Base-by-base conservation (phyloP, 2,888 invertebrate genomes). In the Falcaria lacertinaria region DNA sequence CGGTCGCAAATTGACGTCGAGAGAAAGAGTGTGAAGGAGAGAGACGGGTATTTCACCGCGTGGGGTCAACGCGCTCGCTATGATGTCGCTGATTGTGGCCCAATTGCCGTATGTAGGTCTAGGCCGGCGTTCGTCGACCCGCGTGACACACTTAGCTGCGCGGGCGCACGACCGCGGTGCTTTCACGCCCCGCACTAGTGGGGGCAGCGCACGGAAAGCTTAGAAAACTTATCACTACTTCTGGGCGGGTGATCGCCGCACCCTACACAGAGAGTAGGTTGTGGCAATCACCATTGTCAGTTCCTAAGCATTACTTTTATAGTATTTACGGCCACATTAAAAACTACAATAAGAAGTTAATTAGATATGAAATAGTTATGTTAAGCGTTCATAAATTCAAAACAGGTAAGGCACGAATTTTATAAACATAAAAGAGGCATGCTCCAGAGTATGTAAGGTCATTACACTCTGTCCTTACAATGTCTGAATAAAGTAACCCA, bases 51-150 rank as follows among this genome's bases (percentile, higher is more conserved):
- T 88, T 89, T 89, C 88, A 81, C 89, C 83, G 83, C 70, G 75
- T 75, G 81, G 80, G 87, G 88, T 89, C 88, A 86, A 82, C 74
- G 88, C 78, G 78, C 88, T 78, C 74, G 73, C 73, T 76, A 73
- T 84, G 89, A 89, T 89, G 81, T 90, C 89, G 81, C 89, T 89
- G 87, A 89, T 89, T 89, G 81, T 87, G 87, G 68, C 88, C 89
- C 86, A 88, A 89, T 89, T 89, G 81, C 73, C 63, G 61, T 75
- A 90, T 80, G 87, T 89, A 80, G 90, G 90, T 89, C 90, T 90
- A 90, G 90, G 90, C 87, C 90, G 87, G 86, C 89, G 88, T 85
- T 86, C 89, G 84, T 82, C 83, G 89, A 89, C 89, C 89, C 82
- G 81, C 73, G 72, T 80, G 90, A 69, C 89, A 87, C 78, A 89